phyloP scores from a whole-genome alignment of 2,888 invertebrate genomes.

The Papilio elwesi region DNA sequence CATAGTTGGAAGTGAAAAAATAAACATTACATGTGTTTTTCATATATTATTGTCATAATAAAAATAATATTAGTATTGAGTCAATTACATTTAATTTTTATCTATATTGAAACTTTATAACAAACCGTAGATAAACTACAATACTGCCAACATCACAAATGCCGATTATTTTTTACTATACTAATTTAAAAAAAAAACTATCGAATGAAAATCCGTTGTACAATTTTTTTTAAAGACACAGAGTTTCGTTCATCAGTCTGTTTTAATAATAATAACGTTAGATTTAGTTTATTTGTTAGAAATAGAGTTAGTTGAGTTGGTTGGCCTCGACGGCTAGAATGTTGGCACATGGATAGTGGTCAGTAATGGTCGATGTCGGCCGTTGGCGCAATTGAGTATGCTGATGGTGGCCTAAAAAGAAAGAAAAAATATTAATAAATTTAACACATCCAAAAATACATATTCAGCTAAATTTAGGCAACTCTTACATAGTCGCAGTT shows the following conservation, averaged over 20 bases:
- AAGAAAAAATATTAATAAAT: slow-evolving; percentile 13
- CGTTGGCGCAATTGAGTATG: slow-evolving; percentile 74
- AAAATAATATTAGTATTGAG: slow-evolving; percentile 26
- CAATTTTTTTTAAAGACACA: slow-evolving; percentile 57
- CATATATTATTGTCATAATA: slow-evolving; percentile 20
- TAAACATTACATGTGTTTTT: slow-evolving; percentile 26
- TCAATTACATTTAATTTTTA: slow-evolving; percentile 8
- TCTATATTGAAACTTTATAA: slow-evolving; percentile 1
- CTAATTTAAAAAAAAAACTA: slow-evolving; percentile 39
- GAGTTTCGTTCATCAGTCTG: slow-evolving; percentile 62
- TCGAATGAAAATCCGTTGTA: slow-evolving; percentile 40
- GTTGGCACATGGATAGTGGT: slow-evolving; percentile 67
- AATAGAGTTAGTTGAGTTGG: slow-evolving; percentile 48
- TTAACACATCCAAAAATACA: not conserved
- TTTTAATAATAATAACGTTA: slow-evolving; percentile 49
- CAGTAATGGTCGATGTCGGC: slow-evolving; percentile 76
- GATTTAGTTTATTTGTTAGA: slow-evolving; percentile 48
- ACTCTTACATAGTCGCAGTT: no score
- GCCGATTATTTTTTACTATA: slow-evolving; percentile 17
- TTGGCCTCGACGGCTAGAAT: slow-evolving; percentile 50
- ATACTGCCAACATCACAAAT: slow-evolving; percentile 35
- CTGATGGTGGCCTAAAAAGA: slow-evolving; percentile 74
- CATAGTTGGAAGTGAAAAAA: not conserved
- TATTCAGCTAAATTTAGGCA: no score
- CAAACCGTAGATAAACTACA: slow-evolving; percentile 28